These are phyloP conservation scores for Chionomys nivalis DNA, from an alignment of 2,113 vertebrate species.

Conservation along the genomic window DNA sequence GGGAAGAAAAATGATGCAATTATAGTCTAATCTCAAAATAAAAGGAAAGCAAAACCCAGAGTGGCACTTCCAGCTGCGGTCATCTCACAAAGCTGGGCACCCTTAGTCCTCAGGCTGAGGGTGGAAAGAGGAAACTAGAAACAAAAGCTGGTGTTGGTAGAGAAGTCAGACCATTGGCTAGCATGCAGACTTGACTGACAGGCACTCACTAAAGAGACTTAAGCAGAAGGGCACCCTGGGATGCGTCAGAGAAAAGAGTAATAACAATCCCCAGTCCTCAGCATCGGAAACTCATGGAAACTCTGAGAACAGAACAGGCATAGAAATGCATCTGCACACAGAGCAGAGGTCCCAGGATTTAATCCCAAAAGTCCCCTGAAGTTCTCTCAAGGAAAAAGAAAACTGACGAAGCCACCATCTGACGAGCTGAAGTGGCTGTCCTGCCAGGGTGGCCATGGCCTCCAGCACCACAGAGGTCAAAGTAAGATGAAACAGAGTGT, in stretches of 20 bases:
- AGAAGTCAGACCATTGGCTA: neutral
- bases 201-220: neutral
- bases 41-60: no score
- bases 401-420: neutral
- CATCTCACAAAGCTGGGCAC: neutral
- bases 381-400: no score
- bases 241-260: neutral
- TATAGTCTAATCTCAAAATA: neutral
- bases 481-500: fast-evolving
- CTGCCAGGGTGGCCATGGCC: neutral
- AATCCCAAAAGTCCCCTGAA: neutral
- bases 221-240: neutral
- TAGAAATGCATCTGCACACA: neutral
- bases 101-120: neutral
- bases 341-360: neutral
- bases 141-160: neutral
- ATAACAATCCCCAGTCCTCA: neutral
- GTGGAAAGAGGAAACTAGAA: neutral
- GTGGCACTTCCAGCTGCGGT: neutral
- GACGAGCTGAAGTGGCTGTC: neutral
- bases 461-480: neutral
- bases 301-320: neutral
- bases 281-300: neutral
- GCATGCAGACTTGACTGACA: neutral
- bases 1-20: neutral